These are phyloP conservation scores for Corynorhinus townsendii DNA, from an alignment of 2,113 vertebrate genomes.

Conservation along the genomic window DNA sequence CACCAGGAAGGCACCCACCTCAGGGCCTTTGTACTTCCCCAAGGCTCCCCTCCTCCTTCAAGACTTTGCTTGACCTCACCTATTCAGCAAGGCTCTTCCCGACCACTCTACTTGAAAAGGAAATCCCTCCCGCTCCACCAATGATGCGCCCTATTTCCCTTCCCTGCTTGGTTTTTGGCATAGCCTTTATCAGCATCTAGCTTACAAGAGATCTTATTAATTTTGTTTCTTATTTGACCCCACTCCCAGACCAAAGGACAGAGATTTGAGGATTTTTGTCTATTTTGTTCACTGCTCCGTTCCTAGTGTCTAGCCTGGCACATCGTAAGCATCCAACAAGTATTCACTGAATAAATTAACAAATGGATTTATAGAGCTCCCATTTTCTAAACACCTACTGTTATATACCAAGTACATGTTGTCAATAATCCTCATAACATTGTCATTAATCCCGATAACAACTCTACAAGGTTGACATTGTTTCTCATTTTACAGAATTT, in stretches of 20 bases:
- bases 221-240: not conserved
- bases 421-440: not conserved
- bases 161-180: not conserved
- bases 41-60: not conserved
- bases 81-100: not conserved
- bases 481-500: not conserved
- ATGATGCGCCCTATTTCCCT: not conserved
- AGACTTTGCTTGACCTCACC: not conserved
- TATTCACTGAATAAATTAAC: not conserved
- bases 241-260: not conserved
- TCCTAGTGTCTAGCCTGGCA: not conserved
- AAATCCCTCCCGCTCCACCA: not conserved
- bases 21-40: not conserved
- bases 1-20: not conserved
- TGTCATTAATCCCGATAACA: not conserved
- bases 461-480: not conserved
- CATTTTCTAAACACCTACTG: not conserved
- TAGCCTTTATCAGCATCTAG: not conserved
- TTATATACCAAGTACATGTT: not conserved
- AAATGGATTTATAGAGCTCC: not conserved
- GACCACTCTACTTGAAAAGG: not conserved
- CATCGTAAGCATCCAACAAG: not conserved
- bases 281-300: not conserved
- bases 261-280: not conserved
- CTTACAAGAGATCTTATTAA: not conserved